Evolutionary conservation across 1,140 invertebrate species (phyloP), one percentile per base, ranked within the genome.

Genomic region (Drosophila ohnishii): DNA sequence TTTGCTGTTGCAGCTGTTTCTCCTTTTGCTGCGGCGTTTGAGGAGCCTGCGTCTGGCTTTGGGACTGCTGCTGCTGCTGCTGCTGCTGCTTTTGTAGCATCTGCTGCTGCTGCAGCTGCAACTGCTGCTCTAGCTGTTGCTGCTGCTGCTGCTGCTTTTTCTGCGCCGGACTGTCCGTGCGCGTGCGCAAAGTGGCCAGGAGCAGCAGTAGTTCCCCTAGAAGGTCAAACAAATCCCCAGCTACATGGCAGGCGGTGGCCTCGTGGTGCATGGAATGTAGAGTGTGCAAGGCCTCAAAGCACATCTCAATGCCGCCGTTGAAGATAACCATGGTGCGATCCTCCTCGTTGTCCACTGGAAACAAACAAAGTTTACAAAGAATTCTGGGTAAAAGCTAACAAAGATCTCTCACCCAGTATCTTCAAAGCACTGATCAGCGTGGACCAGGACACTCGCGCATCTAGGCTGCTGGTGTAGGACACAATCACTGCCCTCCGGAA

Each of bases 241-340:
- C 95, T 14, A 97, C 92, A 90, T 97, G 96, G 86, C 97, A 97
- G 1, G 96, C 96, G 5, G 96, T 97, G 14, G 97, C 97, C 92
- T 98, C 97, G 82, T 98, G 97, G 89, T 98, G 96, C 96, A 98
- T 98, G 75, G 97, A 95, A 93, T 98, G 97, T 60, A 98, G 92
- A 71, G 97, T 97, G 92, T 96, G 96, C 83, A 98, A 95, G 16
- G 97, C 96, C 94, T 98, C 97, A 91, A 97, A 96, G 22, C 97
- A 95, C 93, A 97, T 96, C 67, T 96, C 95, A 40, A 99, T 93
- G 7, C 97, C 97, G 55, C 96, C 95, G 85, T 98, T 97, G 72
- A 96, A 97, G 5, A 98, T 95, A 5, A 98, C 96, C 83, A 96
- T 96, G 25, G 98, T 92, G 81, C 96, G 94, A 92, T 99, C 97